A percentile compares a stretch with the other conserved stretches of the same genome.
Conservation (phyloP, 2,797 vertebrate genomes). For the Garrulus glandarius region DNA sequence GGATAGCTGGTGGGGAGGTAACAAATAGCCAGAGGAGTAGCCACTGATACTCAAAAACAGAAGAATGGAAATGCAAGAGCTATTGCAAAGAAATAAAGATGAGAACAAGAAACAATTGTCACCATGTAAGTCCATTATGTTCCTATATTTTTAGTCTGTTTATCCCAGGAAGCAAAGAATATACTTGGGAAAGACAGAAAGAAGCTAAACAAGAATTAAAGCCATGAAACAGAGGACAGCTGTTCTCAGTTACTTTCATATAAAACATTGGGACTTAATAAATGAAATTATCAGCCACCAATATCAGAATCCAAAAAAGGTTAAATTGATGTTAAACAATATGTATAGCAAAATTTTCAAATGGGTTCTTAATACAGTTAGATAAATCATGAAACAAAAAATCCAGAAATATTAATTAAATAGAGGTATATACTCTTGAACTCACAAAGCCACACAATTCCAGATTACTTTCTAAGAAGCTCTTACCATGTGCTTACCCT, state of each 20-base stretch:
- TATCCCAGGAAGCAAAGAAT: background rate
- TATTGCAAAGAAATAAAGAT: background rate
- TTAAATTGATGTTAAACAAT: background rate
- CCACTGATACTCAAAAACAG: background rate
- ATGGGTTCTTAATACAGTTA: background rate
- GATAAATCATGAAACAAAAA: background rate
- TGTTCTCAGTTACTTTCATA: background rate
- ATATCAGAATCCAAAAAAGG: background rate
- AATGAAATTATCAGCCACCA: background rate
- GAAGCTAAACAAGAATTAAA: background rate
- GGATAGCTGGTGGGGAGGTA: background rate
- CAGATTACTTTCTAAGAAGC: background rate
- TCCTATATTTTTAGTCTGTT: background rate
- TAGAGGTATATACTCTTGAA: background rate
- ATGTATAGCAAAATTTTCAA: background rate
- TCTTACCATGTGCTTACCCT: background rate
- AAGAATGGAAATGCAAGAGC: background rate
- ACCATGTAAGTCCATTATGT: background rate
- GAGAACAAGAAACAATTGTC: background rate
- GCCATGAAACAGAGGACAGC: background rate
- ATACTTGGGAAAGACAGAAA: background rate
- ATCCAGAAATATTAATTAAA: background rate
- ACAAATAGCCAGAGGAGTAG: background rate
- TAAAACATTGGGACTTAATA: background rate
- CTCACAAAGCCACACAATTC: background rate